These are phyloP conservation scores for Isurus oxyrinchus DNA, from an alignment of 2,113 vertebrate species.

Conservation along the genomic window DNA sequence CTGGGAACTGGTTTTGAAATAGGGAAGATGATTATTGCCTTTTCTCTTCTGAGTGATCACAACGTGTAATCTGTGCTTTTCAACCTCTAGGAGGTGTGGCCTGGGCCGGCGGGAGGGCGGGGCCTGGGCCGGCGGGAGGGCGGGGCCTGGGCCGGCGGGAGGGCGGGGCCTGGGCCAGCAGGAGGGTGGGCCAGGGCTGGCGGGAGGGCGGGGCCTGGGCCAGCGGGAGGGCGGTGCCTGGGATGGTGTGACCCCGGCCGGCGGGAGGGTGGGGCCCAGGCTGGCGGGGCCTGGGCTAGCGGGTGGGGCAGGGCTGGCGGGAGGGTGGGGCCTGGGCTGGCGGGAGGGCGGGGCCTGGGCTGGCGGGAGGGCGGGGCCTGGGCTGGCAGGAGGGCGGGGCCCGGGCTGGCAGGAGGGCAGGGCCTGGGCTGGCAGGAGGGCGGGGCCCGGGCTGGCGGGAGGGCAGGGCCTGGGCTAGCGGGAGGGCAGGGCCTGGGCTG, in stretches of 20 bases:
- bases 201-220: neutral
- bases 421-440: neutral
- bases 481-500: too few species aligned
- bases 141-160: neutral
- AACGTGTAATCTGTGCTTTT: too few species aligned
- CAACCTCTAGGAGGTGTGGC: neutral
- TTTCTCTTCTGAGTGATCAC: neutral
- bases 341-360: neutral
- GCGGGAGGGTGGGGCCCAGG: neutral
- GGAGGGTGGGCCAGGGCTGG: too few species aligned
- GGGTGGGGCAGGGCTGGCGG: too few species aligned
- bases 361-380: neutral
- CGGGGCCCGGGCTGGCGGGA: neutral
- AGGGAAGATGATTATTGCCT: neutral
- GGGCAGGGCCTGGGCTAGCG: too few species aligned
- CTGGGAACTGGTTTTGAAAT: neutral
- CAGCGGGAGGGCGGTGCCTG: neutral
- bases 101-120: neutral
- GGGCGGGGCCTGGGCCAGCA: neutral
- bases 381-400: neutral
- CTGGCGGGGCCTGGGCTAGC: too few species aligned
- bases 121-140: too few species aligned
- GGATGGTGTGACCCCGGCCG: too few species aligned
- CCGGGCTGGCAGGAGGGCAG: neutral
- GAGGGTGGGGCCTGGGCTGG: neutral